Percentiles rank a stretch among this genome's conserved stretches.
phyloP scores from a whole-genome alignment of 1,140 invertebrate species.

The Dolichoris vasculosae region DNA sequence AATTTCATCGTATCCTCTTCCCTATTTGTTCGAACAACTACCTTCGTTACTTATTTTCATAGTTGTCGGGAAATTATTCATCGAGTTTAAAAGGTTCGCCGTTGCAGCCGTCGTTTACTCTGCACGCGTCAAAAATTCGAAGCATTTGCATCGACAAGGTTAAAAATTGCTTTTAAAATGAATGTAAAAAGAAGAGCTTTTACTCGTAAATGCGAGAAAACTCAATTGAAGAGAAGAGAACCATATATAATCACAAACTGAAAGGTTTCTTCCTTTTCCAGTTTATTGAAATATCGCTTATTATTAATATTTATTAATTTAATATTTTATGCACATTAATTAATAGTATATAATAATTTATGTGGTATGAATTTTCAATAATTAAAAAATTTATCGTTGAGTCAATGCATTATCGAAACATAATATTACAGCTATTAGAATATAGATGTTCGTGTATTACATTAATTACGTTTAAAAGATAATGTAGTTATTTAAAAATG shows the following conservation, averaged over 20 bases:
- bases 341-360: neutral
- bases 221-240: neutral
- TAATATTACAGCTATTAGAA: neutral
- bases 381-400: neutral
- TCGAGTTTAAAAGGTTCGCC: neutral
- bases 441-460: neutral
- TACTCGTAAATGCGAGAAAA: neutral
- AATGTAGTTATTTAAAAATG: neutral
- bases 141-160: neutral
- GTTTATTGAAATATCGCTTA: neutral
- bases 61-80: neutral
- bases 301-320: neutral
- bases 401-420: neutral
- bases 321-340: too few species aligned
- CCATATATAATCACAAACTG: neutral
- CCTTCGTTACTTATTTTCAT: neutral
- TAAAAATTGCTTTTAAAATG: conserved; percentile 11
- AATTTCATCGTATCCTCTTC: neutral
- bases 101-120: neutral
- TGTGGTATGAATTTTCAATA: neutral
- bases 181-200: neutral
- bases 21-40: neutral
- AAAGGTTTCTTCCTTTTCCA: neutral
- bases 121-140: neutral
- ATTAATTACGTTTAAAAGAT: neutral